A percentile compares a stretch with the other conserved stretches of the same genome.
Conservation (phyloP, 2,888 invertebrate species). For the Trissolcus brochymenae region DNA sequence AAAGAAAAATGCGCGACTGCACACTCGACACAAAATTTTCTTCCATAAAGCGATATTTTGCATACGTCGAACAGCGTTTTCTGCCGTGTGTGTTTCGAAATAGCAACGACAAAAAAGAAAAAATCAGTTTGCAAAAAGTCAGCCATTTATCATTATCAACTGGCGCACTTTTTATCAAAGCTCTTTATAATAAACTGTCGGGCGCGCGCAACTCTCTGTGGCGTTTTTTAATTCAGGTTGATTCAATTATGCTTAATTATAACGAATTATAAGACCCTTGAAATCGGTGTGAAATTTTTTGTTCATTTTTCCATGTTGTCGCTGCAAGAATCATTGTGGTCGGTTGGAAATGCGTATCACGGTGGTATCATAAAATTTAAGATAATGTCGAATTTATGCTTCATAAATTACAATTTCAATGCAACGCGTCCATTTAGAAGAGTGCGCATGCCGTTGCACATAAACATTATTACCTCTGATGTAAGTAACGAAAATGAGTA, state of each 20-base stretch:
- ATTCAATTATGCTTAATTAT: too few relatives aligned
- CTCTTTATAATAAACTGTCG: neutral
- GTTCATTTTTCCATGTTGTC: neutral
- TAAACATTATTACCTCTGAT: slow-evolving; percentile 34
- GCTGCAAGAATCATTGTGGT: slow-evolving; percentile 23
- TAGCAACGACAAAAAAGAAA: neutral
- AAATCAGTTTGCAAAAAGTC: neutral
- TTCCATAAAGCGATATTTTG: slow-evolving; percentile 31
- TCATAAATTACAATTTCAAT: slow-evolving; percentile 50
- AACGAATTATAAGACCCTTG: too few relatives aligned
- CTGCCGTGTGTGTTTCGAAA: neutral
- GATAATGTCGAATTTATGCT: slow-evolving; percentile 45
- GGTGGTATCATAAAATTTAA: slow-evolving; percentile 29
- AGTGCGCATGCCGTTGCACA: slow-evolving; percentile 21
- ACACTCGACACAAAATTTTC: slow-evolving; percentile 39
- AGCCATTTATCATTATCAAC: slow-evolving; percentile 9
- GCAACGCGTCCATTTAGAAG: slow-evolving; percentile 34
- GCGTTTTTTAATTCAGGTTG: neutral
- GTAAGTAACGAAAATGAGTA: slow-evolving; percentile 21
- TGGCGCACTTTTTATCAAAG: too few relatives aligned
- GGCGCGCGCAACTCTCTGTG: neutral
- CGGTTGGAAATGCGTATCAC: slow-evolving; percentile 33
- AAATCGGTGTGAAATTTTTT: too few relatives aligned
- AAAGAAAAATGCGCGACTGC: slow-evolving; percentile 34
- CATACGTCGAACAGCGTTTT: slow-evolving; percentile 4